phyloP scores from a whole-genome alignment of 2,113 vertebrate species.

The Lycaon pictus region DNA sequence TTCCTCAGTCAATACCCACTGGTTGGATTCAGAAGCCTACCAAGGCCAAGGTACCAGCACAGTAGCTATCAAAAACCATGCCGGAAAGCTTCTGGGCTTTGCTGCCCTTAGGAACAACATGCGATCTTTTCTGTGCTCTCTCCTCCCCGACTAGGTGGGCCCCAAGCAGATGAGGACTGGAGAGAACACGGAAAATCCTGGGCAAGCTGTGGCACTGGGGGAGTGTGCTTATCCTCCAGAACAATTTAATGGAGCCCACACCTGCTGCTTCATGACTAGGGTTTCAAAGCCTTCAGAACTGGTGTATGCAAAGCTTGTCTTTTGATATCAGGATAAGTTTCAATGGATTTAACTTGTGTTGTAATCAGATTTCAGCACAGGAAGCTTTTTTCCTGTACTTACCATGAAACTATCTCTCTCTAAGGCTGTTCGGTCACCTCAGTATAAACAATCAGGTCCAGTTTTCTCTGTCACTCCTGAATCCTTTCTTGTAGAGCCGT shows the following conservation, averaged over 20 bases:
- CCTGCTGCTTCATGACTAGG: slow-evolving; percentile 69
- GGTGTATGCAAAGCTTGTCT: slow-evolving; percentile 72
- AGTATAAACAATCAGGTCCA: slow-evolving; percentile 15
- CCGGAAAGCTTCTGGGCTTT: slow-evolving; percentile 15
- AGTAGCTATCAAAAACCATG: not conserved
- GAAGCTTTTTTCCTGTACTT: not conserved
- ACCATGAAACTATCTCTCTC: slow-evolving; percentile 40
- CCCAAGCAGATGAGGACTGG: not conserved
- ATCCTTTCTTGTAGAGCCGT: slow-evolving; percentile 28
- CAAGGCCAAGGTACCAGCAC: not conserved
- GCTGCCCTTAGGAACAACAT: not conserved
- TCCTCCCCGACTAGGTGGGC: not conserved
- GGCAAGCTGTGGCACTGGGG: not conserved
- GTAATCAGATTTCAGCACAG: slow-evolving; percentile 71
- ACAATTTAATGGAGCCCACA: slow-evolving; percentile 40
- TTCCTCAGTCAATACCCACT: not conserved
- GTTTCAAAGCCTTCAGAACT: slow-evolving; percentile 73
- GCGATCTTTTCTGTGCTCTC: not conserved
- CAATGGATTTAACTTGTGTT: slow-evolving; percentile 74
- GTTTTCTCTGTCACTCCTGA: slow-evolving; percentile 20
- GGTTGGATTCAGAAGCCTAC: not conserved
- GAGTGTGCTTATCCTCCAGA: slow-evolving; percentile 17
- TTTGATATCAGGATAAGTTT: slow-evolving; percentile 80
- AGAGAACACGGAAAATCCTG: not conserved
- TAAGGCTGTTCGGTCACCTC: slow-evolving; percentile 46